Conservation (phyloP, 2,888 invertebrate species). For the Platynereis dumerilii region DNA sequence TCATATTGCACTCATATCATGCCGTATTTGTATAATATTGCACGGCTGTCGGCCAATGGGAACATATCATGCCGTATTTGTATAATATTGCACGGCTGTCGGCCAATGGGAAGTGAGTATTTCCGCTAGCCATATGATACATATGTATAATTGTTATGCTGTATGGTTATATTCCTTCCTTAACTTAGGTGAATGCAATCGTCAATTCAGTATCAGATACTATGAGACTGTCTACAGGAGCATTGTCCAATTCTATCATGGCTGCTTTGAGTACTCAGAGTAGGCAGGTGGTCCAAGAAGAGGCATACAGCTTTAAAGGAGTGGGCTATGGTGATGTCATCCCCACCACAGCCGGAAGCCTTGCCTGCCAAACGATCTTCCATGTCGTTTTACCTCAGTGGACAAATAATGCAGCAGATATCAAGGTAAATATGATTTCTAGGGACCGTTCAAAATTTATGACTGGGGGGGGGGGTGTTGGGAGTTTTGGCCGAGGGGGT, state of each 20-base stretch:
- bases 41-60: no score
- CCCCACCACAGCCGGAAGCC: conserved; percentile 39
- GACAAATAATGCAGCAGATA: not conserved
- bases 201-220: conserved; percentile 42
- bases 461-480: no score
- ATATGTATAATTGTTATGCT: no score
- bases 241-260: conserved; percentile 41
- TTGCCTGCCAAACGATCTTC: conserved; percentile 44
- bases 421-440: no score
- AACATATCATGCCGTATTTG: no score
- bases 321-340: conserved; percentile 43
- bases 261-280: conserved; percentile 40
- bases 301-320: conserved; percentile 41
- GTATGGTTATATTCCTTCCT: conserved; percentile 2
- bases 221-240: conserved; percentile 42
- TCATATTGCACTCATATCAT: no score
- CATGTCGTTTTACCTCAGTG: conserved; percentile 42
- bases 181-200: conserved; percentile 46
- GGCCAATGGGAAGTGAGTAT: no score
- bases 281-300: conserved; percentile 37
- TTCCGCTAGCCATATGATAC: no score
- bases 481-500: no score
- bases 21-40: no score
- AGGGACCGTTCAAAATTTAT: no score
- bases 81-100: no score